phyloP scores from a whole-genome alignment of 2,888 invertebrate species.

The Osmoderma eremita region DNA sequence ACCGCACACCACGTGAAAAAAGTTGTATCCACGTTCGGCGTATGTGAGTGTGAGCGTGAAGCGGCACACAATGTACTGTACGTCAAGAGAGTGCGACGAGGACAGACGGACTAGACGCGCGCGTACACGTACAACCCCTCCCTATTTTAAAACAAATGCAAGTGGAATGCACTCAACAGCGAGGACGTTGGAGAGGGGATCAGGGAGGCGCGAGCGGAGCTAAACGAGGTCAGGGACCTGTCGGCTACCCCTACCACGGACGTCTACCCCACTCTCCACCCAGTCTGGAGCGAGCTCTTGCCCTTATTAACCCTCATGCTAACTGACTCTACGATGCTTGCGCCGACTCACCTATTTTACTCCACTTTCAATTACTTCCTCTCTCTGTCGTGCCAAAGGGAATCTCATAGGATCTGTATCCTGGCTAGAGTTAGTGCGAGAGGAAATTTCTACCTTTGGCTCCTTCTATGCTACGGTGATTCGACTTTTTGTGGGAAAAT shows the following conservation, averaged over 20 bases:
- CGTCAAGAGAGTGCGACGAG: no score
- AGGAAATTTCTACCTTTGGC: no score
- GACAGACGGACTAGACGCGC: neutral
- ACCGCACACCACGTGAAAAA: neutral
- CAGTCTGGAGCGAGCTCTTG: conserved; percentile 54
- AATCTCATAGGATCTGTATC: neutral
- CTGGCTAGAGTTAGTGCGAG: no score
- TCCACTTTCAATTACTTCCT: conserved; percentile 46
- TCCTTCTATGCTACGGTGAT: no score
- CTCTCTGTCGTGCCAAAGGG: conserved; percentile 20
- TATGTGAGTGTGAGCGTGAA: conserved; percentile 11
- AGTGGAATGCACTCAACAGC: conserved; percentile 59
- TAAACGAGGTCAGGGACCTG: conserved; percentile 70
- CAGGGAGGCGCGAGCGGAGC: conserved; percentile 60
- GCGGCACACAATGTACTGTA: neutral
- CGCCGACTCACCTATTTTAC: conserved; percentile 47
- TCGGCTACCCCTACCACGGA: conserved; percentile 66
- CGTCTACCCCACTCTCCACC: conserved; percentile 62
- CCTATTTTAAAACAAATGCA: conserved; percentile 50
- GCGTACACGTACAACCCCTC: conserved; percentile 34
- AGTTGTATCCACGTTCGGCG: conserved; percentile 15
- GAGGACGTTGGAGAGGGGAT: conserved; percentile 60
- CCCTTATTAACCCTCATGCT: conserved; percentile 50
- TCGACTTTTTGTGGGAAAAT: no score
- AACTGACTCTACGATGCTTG: conserved; percentile 31